phyloP scores from a whole-genome alignment of 2,113 vertebrate genomes.

The Setophaga petechia region DNA sequence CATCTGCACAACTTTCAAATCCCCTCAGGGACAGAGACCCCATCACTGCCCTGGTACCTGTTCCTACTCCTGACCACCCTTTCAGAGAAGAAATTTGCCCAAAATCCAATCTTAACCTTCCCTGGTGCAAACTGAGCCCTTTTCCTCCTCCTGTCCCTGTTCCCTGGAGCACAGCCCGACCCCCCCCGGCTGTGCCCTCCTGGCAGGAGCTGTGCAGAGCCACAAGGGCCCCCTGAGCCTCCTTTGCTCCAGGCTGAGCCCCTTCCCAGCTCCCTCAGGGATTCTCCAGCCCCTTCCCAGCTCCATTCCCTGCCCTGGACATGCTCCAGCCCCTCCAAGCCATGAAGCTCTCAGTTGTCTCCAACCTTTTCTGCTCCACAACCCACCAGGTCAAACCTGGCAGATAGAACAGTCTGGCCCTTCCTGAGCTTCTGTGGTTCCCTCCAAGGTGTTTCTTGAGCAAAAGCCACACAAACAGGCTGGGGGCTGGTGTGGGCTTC shows the following conservation, averaged over 20 bases:
- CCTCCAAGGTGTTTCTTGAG: neutral
- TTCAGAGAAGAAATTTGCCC: neutral
- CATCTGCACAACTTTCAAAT: neutral
- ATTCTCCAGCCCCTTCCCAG: neutral
- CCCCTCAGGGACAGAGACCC: neutral
- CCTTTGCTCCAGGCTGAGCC: neutral
- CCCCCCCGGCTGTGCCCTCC: neutral
- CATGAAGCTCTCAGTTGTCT: neutral
- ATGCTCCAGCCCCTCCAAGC: fast-evolving
- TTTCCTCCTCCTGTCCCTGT: neutral
- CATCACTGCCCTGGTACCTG: neutral
- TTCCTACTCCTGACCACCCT: neutral
- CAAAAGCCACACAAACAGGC: neutral
- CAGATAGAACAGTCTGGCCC: neutral
- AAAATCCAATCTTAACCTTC: no score
- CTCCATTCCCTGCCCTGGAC: fast-evolving
- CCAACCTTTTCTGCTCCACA: neutral
- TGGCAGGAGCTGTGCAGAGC: neutral
- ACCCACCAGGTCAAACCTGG: neutral
- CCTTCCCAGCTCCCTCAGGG: neutral
- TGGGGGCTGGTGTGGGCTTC: neutral
- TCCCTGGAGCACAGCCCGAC: neutral
- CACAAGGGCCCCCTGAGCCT: neutral
- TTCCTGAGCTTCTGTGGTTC: neutral
- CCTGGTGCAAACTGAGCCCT: fast-evolving